These are phyloP conservation scores for Orthonychiurus folsomi DNA, from an alignment of 2,888 invertebrate genomes.

Conservation along the genomic window DNA sequence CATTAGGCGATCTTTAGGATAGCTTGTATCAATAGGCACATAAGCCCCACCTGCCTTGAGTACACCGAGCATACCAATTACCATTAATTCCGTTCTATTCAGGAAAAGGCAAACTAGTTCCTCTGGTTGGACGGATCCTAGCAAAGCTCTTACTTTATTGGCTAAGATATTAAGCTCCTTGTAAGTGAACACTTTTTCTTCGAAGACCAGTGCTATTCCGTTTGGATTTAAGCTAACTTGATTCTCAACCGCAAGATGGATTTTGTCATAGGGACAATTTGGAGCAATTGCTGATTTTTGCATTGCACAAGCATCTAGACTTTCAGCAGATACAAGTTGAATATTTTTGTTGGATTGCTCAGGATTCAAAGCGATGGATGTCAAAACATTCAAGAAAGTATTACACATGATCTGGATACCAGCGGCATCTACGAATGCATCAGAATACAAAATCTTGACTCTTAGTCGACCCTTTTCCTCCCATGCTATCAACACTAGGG, in stretches of 20 bases:
- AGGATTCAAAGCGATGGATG: too few relatives aligned
- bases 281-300: too few relatives aligned
- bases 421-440: neutral
- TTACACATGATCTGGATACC: neutral
- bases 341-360: too few relatives aligned
- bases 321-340: too few relatives aligned
- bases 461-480: too few relatives aligned
- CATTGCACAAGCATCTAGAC: too few relatives aligned
- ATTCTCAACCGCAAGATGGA: neutral
- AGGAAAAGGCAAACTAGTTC: too few relatives aligned
- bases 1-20: slow-evolving; percentile 1
- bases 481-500: neutral
- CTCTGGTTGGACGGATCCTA: neutral
- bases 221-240: neutral
- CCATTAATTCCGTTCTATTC: neutral
- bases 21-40: slow-evolving; percentile 8
- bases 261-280: neutral
- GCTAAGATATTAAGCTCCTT: slow-evolving; percentile 2
- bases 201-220: neutral
- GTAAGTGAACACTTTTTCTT: neutral
- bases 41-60: slow-evolving; percentile 11
- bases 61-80: slow-evolving; percentile 8
- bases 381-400: too few relatives aligned
- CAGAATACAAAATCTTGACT: too few relatives aligned
- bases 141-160: neutral